phyloP scores from a whole-genome alignment of 2,888 invertebrate species.

The Drosophila nr. perissopoda region DNA sequence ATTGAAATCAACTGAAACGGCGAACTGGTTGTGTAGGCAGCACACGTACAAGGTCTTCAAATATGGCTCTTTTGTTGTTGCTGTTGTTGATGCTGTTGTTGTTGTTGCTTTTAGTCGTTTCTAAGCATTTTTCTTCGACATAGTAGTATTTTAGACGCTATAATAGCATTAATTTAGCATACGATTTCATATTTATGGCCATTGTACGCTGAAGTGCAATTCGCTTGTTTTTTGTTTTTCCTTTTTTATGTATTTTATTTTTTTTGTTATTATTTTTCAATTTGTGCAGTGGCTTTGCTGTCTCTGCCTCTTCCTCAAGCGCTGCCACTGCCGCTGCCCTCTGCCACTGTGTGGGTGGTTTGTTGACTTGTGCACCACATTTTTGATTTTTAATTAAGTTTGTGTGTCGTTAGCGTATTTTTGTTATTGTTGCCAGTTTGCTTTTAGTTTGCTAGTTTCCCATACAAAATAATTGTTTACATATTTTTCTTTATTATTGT shows the following conservation, averaged over 20 bases:
- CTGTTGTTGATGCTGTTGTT: conserved; percentile 29
- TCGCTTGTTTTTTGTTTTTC: conserved; percentile 22
- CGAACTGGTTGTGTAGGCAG: conserved; percentile 83
- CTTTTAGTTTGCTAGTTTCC: conserved; percentile 25
- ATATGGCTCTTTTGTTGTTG: conserved; percentile 73
- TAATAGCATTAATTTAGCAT: conserved; percentile 80
- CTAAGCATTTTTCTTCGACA: conserved; percentile 77
- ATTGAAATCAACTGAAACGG: conserved; percentile 73
- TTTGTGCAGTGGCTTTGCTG: conserved; percentile 48
- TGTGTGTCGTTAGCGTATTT: conserved; percentile 18
- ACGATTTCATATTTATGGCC: conserved; percentile 79
- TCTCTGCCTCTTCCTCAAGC: not conserved
- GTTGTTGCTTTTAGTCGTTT: conserved; percentile 47
- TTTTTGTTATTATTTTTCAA: conserved; percentile 36
- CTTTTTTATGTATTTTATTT: not conserved
- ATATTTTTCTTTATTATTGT: not conserved
- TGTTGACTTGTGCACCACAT: conserved; percentile 66
- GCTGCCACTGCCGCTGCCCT: conserved; percentile 11
- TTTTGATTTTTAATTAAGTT: conserved; percentile 66
- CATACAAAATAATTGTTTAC: conserved; percentile 40
- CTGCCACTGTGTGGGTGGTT: conserved; percentile 63
- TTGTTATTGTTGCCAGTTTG: not conserved
- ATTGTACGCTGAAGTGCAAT: conserved; percentile 73
- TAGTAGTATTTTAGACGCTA: conserved; percentile 68
- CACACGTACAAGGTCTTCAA: conserved; percentile 83